These are phyloP conservation scores for Aptenodytes forsteri DNA, from an alignment of 2,113 vertebrate species.

Conservation along the genomic window DNA sequence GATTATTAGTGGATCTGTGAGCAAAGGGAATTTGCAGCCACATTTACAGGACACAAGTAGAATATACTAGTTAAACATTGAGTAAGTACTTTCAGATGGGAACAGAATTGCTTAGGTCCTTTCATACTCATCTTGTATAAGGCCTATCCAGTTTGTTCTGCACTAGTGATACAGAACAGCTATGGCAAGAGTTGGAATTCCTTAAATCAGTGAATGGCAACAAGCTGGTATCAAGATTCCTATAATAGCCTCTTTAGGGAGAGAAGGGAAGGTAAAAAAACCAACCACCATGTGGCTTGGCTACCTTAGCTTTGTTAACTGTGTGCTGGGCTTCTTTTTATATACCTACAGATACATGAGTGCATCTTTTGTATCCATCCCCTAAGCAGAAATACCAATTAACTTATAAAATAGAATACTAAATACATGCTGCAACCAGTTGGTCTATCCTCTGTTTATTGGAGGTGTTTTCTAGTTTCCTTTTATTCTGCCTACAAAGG, in stretches of 20 bases:
- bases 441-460: background rate
- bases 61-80: background rate
- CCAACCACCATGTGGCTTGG: background rate
- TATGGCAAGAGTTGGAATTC: background rate
- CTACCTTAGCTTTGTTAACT: background rate
- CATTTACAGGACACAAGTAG: background rate
- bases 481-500: background rate
- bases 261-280: background rate
- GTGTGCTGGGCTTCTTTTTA: background rate
- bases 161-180: background rate
- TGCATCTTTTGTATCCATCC: background rate
- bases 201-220: background rate
- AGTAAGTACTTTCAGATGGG: background rate
- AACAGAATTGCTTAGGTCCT: background rate
- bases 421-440: background rate
- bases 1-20: background rate
- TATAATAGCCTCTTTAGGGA: background rate
- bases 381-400: background rate
- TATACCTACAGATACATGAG: background rate
- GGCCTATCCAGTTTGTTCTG: background rate
- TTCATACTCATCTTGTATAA: background rate
- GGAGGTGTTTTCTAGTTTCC: background rate
- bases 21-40: background rate
- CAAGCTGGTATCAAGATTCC: background rate
- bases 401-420: background rate